Evolutionary conservation across 2,888 invertebrate genomes (phyloP).

Genomic region (Ichneumoninae sp.): DNA sequence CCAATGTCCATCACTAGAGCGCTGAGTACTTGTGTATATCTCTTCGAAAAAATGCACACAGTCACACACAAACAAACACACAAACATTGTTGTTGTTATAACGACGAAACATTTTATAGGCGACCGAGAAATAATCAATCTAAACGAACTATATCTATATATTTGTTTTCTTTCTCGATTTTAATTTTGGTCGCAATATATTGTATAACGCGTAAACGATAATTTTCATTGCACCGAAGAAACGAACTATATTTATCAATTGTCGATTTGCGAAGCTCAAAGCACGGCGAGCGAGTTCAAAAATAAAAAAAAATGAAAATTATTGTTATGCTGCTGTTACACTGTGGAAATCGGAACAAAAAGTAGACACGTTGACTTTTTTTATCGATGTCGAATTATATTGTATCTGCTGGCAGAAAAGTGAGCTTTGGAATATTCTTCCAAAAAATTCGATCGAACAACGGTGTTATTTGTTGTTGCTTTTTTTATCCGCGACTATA

Average conservation of each 20-base stretch:
- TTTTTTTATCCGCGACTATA: neutral
- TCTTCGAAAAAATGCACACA: constrained; percentile 8
- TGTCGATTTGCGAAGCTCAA: constrained; percentile 23
- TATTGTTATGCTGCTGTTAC: constrained; percentile 51
- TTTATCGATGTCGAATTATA: constrained; percentile 45
- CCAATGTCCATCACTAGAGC: neutral
- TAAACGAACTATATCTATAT: constrained; percentile 35
- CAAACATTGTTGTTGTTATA: constrained; percentile 7
- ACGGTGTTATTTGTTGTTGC: neutral
- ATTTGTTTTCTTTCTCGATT: neutral
- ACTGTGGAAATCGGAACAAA: constrained; percentile 4
- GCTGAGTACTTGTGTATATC: constrained; percentile 29
- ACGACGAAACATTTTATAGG: constrained; percentile 37
- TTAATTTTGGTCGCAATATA: constrained; percentile 37
- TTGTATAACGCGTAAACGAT: constrained; percentile 26
- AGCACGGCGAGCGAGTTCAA: neutral
- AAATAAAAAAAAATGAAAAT: constrained; percentile 35
- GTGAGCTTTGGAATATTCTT: constrained; percentile 32
- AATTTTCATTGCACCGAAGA: constrained; percentile 48
- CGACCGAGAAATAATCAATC: constrained; percentile 32
- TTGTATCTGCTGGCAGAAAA: constrained; percentile 61
- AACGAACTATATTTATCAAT: constrained; percentile 31
- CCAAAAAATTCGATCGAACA: neutral
- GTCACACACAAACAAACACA: neutral
- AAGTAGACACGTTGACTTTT: constrained; percentile 49